phyloP scores from a whole-genome alignment of 1,140 invertebrate genomes.

The Protaetia brevitarsis region DNA sequence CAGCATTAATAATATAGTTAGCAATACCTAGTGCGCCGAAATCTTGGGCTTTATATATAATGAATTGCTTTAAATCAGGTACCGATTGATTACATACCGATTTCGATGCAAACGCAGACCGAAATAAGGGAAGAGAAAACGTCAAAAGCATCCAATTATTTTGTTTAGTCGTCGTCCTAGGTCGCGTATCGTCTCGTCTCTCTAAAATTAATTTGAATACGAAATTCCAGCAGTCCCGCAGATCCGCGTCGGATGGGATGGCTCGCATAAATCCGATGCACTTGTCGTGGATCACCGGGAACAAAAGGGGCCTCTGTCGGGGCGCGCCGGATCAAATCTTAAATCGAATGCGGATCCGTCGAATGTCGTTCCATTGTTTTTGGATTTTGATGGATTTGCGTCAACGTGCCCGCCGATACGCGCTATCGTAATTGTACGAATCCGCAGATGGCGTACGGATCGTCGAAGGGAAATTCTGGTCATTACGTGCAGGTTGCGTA shows the following conservation, averaged over 20 bases:
- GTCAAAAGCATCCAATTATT: neutral
- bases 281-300: slow-evolving; percentile 16
- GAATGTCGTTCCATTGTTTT: slow-evolving; percentile 4
- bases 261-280: slow-evolving; percentile 2
- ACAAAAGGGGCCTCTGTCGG: neutral
- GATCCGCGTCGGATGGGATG: neutral
- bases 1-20: too few relatives aligned
- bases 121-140: too few relatives aligned
- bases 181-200: neutral
- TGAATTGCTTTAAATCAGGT: too few relatives aligned
- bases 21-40: too few relatives aligned
- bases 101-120: too few relatives aligned
- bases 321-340: slow-evolving; percentile 2
- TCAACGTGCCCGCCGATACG: too few relatives aligned
- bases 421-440: neutral
- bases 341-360: slow-evolving; percentile 20
- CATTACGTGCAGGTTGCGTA: too few relatives aligned
- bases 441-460: too few relatives aligned
- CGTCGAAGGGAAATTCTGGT: too few relatives aligned
- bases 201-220: slow-evolving; percentile 1
- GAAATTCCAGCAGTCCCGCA: neutral
- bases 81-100: too few relatives aligned
- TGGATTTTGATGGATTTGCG: slow-evolving; percentile 18
- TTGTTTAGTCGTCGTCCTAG: neutral
- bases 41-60: too few relatives aligned